phyloP scores from a whole-genome alignment of 2,888 invertebrate genomes.

The Heteromyza rotundicornis region DNA sequence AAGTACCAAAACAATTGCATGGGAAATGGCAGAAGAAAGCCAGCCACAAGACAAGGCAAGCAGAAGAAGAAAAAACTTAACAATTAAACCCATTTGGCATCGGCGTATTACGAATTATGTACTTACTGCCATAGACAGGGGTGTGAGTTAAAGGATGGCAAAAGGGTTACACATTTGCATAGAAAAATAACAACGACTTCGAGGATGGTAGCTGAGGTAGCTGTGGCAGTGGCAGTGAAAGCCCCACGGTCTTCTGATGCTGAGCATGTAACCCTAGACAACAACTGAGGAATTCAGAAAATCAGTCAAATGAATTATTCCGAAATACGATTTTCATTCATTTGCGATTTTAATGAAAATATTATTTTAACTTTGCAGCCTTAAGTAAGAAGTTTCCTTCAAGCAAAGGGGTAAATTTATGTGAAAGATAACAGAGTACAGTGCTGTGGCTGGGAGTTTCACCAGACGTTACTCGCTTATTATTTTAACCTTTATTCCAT shows the following conservation, averaged over 20 bases:
- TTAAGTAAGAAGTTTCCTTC: conserved; percentile 31
- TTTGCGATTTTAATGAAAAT: conserved; percentile 42
- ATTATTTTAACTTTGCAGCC: conserved; percentile 52
- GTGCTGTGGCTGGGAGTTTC: conserved; percentile 22
- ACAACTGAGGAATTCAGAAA: conserved; percentile 12
- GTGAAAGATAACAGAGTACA: background rate
- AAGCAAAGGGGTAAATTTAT: background rate
- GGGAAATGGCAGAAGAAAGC: background rate
- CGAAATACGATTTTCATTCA: conserved; percentile 13
- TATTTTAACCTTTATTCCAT: conserved; percentile 26
- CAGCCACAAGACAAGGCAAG: background rate
- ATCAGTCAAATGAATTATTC: conserved; percentile 12
- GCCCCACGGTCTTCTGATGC: too few relatives aligned
- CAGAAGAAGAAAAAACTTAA: conserved; percentile 41
- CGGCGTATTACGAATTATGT: conserved; percentile 36
- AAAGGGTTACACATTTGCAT: conserved; percentile 55
- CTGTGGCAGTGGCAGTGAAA: too few relatives aligned
- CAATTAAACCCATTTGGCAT: conserved; percentile 49
- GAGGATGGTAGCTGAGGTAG: too few relatives aligned
- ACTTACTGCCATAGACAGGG: conserved; percentile 22
- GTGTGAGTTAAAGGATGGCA: conserved; percentile 36
- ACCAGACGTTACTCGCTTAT: conserved; percentile 23
- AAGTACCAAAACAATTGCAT: conserved; percentile 11
- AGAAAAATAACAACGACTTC: conserved; percentile 37
- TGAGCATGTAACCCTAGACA: conserved; percentile 18